Evolutionary conservation across 2,888 invertebrate species (phyloP).

Genomic region (Rhamnusium bicolor): DNA sequence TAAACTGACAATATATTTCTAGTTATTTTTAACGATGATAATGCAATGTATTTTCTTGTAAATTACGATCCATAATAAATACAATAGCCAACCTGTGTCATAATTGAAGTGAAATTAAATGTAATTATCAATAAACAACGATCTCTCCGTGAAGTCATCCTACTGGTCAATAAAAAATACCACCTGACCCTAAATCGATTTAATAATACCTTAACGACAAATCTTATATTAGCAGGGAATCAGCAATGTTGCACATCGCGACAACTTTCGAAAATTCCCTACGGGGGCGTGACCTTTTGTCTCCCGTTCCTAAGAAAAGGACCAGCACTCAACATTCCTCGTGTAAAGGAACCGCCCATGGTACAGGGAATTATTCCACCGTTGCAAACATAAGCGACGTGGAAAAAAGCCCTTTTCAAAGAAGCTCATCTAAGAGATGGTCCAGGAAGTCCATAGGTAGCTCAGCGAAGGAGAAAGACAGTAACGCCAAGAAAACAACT

Average conservation of each 20-base stretch:
- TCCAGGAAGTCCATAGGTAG: slow-evolving; percentile 40
- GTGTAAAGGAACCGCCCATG: slow-evolving; percentile 85
- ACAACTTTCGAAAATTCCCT: slow-evolving; percentile 75
- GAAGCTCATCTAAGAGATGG: slow-evolving; percentile 48
- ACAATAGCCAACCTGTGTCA: no score
- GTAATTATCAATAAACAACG: no score
- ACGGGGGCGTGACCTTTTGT: slow-evolving; percentile 70
- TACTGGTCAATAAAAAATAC: background rate
- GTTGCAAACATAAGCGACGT: no score
- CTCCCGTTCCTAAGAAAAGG: slow-evolving; percentile 71
- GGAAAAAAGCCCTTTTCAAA: slow-evolving; percentile 50
- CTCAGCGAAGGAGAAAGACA: slow-evolving; percentile 42
- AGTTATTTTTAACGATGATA: no score
- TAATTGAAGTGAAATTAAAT: no score
- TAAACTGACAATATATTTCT: no score
- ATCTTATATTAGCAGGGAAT: slow-evolving; percentile 28
- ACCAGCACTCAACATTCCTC: slow-evolving; percentile 74
- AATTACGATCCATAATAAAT: no score
- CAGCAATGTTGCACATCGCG: slow-evolving; percentile 65
- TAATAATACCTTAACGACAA: background rate
- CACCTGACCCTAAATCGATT: slow-evolving; percentile 26
- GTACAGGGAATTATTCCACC: slow-evolving; percentile 61
- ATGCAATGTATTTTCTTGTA: no score
- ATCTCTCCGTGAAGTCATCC: background rate
- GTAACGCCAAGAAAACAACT: slow-evolving; percentile 63